Conservation (phyloP, 2,797 vertebrate species). For the Pseudomugil tenellus region DNA sequence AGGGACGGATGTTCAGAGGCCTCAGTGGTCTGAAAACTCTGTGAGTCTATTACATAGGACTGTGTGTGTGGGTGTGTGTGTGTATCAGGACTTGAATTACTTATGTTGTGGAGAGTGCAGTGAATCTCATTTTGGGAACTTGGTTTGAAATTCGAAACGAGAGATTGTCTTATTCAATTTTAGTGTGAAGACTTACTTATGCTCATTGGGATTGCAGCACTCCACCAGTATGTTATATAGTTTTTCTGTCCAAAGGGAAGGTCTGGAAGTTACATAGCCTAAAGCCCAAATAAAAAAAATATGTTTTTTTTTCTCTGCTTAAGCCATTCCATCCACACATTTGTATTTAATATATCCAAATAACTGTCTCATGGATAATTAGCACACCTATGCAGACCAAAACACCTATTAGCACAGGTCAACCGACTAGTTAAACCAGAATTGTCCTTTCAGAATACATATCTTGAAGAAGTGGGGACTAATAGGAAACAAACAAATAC, state of each 20-base stretch:
- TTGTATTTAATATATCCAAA: too few species aligned
- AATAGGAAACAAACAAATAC: too few species aligned
- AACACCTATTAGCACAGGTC: neutral
- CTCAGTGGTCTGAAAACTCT: constrained; percentile 91
- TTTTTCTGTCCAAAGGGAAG: neutral
- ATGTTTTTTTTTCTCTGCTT: too few species aligned
- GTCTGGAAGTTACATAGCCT: neutral
- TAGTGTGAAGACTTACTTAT: neutral
- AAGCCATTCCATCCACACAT: too few species aligned
- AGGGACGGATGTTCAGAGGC: constrained; percentile 91
- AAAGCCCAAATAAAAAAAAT: neutral
- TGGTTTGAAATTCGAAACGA: neutral
- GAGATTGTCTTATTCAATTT: neutral
- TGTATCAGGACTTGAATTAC: neutral
- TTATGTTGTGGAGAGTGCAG: neutral
- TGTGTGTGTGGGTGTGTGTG: constrained; percentile 1
- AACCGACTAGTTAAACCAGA: neutral
- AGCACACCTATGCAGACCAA: neutral
- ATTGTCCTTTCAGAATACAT: neutral
- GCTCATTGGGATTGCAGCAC: neutral
- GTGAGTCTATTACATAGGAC: constrained; percentile 76
- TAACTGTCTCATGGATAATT: neutral
- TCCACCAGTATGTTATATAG: neutral
- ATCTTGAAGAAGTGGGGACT: neutral
- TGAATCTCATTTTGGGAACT: neutral